Conservation (phyloP, 2,113 vertebrate genomes). For the Tiliqua scincoides region DNA sequence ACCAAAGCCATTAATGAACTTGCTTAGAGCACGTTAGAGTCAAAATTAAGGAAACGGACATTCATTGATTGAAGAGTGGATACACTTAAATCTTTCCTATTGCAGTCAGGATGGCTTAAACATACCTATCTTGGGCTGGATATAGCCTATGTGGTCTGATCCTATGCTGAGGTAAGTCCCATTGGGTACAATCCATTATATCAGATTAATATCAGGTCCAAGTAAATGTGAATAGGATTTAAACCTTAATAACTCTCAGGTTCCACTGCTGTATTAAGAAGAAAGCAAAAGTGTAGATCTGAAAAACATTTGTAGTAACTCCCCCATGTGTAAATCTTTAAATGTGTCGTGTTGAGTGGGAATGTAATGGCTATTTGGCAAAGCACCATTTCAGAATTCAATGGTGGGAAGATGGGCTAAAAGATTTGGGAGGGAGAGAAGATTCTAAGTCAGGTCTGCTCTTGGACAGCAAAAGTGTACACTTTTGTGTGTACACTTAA, state of each 20-base stretch:
- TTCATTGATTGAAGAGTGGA: background rate
- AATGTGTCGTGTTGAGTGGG: background rate
- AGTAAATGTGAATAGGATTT: background rate
- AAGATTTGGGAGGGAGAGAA: background rate
- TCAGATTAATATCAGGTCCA: too few relatives aligned
- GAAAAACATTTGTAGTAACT: background rate
- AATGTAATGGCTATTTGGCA: background rate
- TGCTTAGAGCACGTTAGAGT: background rate
- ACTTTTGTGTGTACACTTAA: too few relatives aligned
- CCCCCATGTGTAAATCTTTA: background rate
- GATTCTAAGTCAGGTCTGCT: background rate
- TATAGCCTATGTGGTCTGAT: background rate
- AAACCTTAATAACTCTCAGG: background rate
- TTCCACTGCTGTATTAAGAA: background rate
- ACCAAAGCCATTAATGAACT: background rate
- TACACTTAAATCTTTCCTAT: background rate
- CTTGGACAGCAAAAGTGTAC: background rate
- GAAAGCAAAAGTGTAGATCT: background rate
- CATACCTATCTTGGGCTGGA: background rate
- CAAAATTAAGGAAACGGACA: background rate
- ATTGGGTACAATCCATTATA: background rate
- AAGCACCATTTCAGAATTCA: background rate
- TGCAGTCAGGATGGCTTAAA: background rate
- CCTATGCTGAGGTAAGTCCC: background rate
- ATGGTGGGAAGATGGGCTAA: too few relatives aligned